Conservation (phyloP, 1,140 invertebrate genomes). For the Listronotus bonariensis region DNA sequence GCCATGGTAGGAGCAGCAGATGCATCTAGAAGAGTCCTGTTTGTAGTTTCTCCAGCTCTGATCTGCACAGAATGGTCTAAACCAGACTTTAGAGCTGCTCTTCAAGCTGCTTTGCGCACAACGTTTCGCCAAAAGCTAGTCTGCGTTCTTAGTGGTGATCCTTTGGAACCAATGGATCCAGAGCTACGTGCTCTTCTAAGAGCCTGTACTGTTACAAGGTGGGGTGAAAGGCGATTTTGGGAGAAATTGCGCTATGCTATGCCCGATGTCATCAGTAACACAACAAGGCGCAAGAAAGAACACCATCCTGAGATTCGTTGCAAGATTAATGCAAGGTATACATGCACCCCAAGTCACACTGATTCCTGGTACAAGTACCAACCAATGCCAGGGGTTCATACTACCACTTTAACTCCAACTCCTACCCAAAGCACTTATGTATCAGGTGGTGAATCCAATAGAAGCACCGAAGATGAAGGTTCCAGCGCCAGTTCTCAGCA, state of each 20-base stretch:
- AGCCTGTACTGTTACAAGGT: slow-evolving; percentile 81
- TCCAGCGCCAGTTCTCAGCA: slow-evolving; percentile 60
- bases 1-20: slow-evolving; percentile 79
- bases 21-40: slow-evolving; percentile 70
- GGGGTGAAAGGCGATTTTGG: slow-evolving; percentile 87
- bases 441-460: slow-evolving; percentile 65
- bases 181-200: slow-evolving; percentile 82
- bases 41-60: slow-evolving; percentile 75
- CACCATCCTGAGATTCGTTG: slow-evolving; percentile 51
- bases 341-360: slow-evolving; percentile 60
- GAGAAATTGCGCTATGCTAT: slow-evolving; percentile 87
- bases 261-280: slow-evolving; percentile 66
- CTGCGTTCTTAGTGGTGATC: slow-evolving; percentile 69
- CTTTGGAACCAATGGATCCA: slow-evolving; percentile 71
- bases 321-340: slow-evolving; percentile 57
- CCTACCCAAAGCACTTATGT: slow-evolving; percentile 69
- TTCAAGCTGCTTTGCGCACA: slow-evolving; percentile 75
- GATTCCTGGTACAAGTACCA: slow-evolving; percentile 61
- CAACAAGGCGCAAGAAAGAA: slow-evolving; percentile 51
- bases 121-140: slow-evolving; percentile 77
- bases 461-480: slow-evolving; percentile 64
- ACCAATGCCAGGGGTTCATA: slow-evolving; percentile 54
- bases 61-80: slow-evolving; percentile 76
- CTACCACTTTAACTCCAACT: slow-evolving; percentile 60
- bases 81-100: slow-evolving; percentile 70